These are phyloP conservation scores for Formica exsecta DNA, from an alignment of 1,140 invertebrate species.

Conservation along the genomic window DNA sequence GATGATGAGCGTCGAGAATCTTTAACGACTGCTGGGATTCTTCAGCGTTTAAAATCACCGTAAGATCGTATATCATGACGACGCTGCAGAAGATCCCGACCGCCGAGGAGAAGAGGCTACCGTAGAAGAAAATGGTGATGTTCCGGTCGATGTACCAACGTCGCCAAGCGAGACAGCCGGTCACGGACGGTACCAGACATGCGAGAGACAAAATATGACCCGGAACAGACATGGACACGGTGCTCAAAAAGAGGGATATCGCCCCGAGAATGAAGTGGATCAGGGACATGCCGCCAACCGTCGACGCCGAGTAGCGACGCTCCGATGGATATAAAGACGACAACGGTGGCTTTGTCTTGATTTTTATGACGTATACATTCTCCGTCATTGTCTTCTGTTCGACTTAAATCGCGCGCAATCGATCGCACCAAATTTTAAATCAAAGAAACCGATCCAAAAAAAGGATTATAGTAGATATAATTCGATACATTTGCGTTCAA, in stretches of 20 bases:
- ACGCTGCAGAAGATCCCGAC: conserved; percentile 73
- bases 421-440: neutral
- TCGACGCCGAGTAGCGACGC: conserved; percentile 89
- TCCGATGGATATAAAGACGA: conserved; percentile 89
- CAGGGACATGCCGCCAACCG: conserved; percentile 88
- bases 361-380: conserved; percentile 89
- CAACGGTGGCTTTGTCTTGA: conserved; percentile 88
- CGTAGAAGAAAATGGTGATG: conserved; percentile 88
- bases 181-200: conserved; percentile 86
- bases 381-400: conserved; percentile 85
- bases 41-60: conserved; percentile 33
- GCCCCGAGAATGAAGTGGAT: conserved; percentile 88
- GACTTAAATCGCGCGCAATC: neutral
- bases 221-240: conserved; percentile 84
- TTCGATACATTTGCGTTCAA: neutral
- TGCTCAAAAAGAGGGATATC: conserved; percentile 87
- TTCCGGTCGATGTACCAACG: conserved; percentile 90
- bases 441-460: neutral
- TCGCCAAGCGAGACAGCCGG: conserved; percentile 88
- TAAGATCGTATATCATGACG: conserved; percentile 74
- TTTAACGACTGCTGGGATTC: conserved; percentile 62
- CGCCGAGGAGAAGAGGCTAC: conserved; percentile 73
- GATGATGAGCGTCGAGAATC: conserved; percentile 30
- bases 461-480: neutral
- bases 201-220: conserved; percentile 86